Evolutionary conservation across 2,113 vertebrate genomes (phyloP), one percentile per base, ranked within the genome.

Genomic region (Hippocampus mohnikei): DNA sequence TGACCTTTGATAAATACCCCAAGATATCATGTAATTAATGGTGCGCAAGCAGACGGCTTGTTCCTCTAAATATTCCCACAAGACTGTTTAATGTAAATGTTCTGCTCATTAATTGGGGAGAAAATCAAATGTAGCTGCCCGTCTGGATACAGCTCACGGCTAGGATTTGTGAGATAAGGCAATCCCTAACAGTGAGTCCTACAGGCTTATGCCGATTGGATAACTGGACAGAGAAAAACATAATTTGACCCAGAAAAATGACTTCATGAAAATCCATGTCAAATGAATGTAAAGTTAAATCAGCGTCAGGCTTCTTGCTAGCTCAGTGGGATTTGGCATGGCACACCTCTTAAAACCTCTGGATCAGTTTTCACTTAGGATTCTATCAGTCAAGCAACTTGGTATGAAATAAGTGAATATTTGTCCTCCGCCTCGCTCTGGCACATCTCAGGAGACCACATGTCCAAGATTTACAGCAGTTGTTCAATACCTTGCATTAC

Each of bases 201-300:
- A 63, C 9, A 46, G n/a, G 21, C n/a, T 44, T 46, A 44, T 44
- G 62, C 5, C 41, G 27, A 0, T 44, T 25, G 5, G 62, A 3
- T 65, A 25, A 44, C 62, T 44, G 21, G 58, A 8, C 58, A 60
- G 58, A 60, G 29, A 60, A 60, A 60, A 60, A 60, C 58, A 60
- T 8, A 60, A 33, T 60, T 60, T 60, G 10, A 63, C 20, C 61
- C 23, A 11, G 12, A 63, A 41, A 40, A 63, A 63, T 5, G 9
- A 40, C 23, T 63, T 63, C 4, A n/a, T 41, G n/a, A 13, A 41
- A 41, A 3, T 41, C 18, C 37, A 42, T 41, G 16, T n/a, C 33
- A 41, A n/a, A 63, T 12, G 12, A 63, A 40, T 62, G 37, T 12
- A 21, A 41, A 62, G 60, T 41, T 62, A 63, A n/a, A 21, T n/a